These are phyloP conservation scores for Siniperca undulata DNA, from an alignment of 2,797 vertebrate species.

Conservation along the genomic window DNA sequence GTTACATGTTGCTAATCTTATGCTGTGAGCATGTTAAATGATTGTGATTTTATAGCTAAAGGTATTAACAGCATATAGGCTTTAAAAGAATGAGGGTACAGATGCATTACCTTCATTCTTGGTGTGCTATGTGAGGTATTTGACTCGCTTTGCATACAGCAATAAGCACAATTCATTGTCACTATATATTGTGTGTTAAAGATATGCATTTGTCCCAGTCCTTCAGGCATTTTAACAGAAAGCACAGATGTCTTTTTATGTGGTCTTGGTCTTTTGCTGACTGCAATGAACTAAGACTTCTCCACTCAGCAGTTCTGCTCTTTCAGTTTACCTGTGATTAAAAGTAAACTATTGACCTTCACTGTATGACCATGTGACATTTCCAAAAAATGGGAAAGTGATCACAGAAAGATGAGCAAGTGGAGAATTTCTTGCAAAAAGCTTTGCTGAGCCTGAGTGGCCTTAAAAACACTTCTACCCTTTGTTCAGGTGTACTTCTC, in stretches of 20 bases:
- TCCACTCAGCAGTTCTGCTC: slow-evolving; percentile 26
- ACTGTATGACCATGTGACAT: slow-evolving; percentile 53
- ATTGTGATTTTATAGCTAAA: background rate
- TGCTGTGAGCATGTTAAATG: background rate
- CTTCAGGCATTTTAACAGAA: slow-evolving; percentile 18
- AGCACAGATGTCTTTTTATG: slow-evolving; percentile 15
- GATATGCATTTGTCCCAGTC: background rate
- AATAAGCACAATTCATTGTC: background rate
- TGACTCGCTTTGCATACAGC: background rate
- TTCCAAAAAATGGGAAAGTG: slow-evolving; percentile 59
- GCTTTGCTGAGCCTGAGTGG: slow-evolving; percentile 10
- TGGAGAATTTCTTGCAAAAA: slow-evolving; percentile 34
- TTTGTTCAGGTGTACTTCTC: slow-evolving; percentile 29
- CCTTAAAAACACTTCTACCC: background rate
- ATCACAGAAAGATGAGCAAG: slow-evolving; percentile 49
- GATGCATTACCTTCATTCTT: background rate
- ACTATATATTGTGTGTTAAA: background rate
- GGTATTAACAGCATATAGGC: background rate
- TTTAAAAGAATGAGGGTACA: background rate
- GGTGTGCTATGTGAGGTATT: background rate
- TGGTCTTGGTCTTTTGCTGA: slow-evolving; percentile 3
- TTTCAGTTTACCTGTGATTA: slow-evolving; percentile 46
- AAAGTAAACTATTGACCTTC: slow-evolving; percentile 61
- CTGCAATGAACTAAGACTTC: slow-evolving; percentile 23
- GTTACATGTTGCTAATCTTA: background rate